Base-by-base conservation (phyloP, 1,140 invertebrate species). In the Drosophila novamexicana region DNA sequence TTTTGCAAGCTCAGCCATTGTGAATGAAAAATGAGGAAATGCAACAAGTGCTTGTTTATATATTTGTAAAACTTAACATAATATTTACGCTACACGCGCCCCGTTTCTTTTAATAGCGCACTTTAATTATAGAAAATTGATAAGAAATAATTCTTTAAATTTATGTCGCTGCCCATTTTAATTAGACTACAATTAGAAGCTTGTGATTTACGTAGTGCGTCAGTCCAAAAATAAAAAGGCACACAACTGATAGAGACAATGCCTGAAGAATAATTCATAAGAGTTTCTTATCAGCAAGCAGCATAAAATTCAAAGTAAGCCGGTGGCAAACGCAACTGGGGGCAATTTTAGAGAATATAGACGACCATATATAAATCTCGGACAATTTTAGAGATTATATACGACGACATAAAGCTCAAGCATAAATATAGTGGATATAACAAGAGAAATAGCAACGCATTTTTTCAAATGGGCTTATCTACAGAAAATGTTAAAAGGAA, bases 171-270 rank as follows among this genome's bases (percentile, higher is more conserved):
- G 12, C 40, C 50, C 45, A 52, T 42, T 73, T 68, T 61, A 73
- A 73, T 73, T 68, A 68, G 64, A 29, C 49, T 37, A 68, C 49
- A 73, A 73, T 68, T 73, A 73, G 70, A 68, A 56, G 16, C 14
- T 70, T 69, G 18, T 59, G 42, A 67, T 81, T 69, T 79, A 79
- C 61, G 47, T 37, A 34, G 47, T 72, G 78, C 75, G 75, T 62
- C 56, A 52, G 47, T 8, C 45, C 42, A 65, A 49, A 68, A 67
- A 32, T n/a, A 14, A 32, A n/a, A 40, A 32, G 37, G 5, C 22
- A 29, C 22, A 4, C 22, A 8, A 50, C 14, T 37, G 57, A 73
- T 77, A 81, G 54, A 52, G 62, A 61, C n/a, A 36, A 49, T 18
- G 44, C 18, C 32, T 16, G 1, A 49, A 29, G n/a, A 34, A 40